These are phyloP conservation scores for Sceloporus undulatus DNA, from an alignment of 2,113 vertebrate species.

Conservation along the genomic window DNA sequence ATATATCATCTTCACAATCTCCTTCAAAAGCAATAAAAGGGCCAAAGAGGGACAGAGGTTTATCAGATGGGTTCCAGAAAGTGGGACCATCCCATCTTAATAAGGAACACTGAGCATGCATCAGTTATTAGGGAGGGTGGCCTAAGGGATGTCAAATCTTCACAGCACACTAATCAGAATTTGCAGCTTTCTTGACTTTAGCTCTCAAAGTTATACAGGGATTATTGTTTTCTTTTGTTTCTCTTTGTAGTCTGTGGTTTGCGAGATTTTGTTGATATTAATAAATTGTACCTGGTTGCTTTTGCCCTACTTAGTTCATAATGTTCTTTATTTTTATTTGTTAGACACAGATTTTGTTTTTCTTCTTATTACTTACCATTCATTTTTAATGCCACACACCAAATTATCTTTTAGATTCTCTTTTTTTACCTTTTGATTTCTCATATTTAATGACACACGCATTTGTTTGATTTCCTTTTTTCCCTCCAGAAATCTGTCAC, in stretches of 20 bases:
- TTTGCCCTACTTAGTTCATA: conserved; percentile 76
- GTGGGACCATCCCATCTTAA: background rate
- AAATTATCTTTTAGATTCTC: conserved; percentile 74
- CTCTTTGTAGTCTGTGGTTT: conserved; percentile 67
- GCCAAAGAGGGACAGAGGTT: background rate
- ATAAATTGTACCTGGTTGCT: conserved; percentile 68
- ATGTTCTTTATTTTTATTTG: conserved; percentile 72
- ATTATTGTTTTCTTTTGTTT: conserved; percentile 54
- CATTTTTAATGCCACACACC: conserved; percentile 74
- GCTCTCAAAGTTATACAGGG: conserved; percentile 13
- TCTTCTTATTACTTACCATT: conserved; percentile 76
- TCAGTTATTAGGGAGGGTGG: background rate
- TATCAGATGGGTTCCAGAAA: background rate
- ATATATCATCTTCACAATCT: background rate
- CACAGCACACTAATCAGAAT: conserved; percentile 1
- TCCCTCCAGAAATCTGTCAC: conserved; percentile 68
- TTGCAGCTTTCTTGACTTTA: conserved; percentile 37
- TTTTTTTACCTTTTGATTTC: conserved; percentile 71
- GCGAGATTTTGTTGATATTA: conserved; percentile 71
- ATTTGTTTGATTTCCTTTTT: conserved; percentile 74
- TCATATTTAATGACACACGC: conserved; percentile 70
- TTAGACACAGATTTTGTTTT: conserved; percentile 74
- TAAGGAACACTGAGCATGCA: background rate
- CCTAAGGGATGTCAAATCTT: background rate
- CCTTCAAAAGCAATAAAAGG: background rate